Evolutionary conservation across 2,113 vertebrate genomes (phyloP).

Genomic region (Perccottus glenii): DNA sequence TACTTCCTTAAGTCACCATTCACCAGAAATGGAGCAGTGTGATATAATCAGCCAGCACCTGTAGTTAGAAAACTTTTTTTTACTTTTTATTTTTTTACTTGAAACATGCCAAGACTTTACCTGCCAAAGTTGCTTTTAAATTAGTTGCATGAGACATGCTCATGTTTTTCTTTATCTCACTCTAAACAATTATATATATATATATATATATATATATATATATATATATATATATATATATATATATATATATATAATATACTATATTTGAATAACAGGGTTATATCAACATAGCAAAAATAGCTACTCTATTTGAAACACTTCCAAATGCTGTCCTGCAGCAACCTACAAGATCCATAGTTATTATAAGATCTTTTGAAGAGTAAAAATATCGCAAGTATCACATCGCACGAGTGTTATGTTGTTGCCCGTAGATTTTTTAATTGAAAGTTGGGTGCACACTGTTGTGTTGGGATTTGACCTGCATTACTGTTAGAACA

Average conservation of each 20-base stretch:
- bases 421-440: not conserved
- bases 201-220: too few species aligned
- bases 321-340: too few species aligned
- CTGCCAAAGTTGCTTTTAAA: conserved; percentile 52
- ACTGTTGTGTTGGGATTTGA: not conserved
- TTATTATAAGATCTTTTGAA: not conserved
- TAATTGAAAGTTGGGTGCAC: not conserved
- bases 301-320: too few species aligned
- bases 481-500: not conserved
- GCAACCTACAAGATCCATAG: not conserved
- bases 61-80: too few species aligned
- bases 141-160: not conserved
- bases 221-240: too few species aligned
- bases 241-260: too few species aligned
- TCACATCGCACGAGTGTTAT: not conserved
- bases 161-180: not conserved
- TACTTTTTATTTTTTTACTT: conserved; percentile 3
- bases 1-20: too few species aligned
- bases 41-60: too few species aligned
- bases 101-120: conserved; percentile 29
- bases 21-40: too few species aligned
- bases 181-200: too few species aligned
- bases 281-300: too few species aligned
- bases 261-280: too few species aligned
- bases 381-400: not conserved